These are phyloP conservation scores for Indicator maculatus DNA, from an alignment of 2,113 vertebrate species.

Conservation along the genomic window DNA sequence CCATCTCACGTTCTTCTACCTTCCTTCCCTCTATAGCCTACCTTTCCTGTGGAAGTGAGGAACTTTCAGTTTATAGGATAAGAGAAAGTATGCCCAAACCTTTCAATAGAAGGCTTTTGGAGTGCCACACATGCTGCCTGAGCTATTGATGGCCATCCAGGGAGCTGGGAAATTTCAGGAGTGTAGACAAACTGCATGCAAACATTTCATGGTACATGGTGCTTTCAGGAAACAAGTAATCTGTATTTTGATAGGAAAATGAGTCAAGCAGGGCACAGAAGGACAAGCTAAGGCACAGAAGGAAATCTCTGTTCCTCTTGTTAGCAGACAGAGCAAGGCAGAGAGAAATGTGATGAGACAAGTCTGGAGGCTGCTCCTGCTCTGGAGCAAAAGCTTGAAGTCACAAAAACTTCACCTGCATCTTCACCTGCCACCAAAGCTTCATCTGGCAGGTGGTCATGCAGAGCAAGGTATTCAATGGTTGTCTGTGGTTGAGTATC, in stretches of 20 bases:
- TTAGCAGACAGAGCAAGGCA: not conserved
- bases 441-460: fast-evolving
- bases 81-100: not conserved
- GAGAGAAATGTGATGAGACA: not conserved
- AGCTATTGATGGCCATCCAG: not conserved
- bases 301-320: not conserved
- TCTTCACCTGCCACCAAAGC: not conserved
- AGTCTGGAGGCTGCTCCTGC: not conserved
- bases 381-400: not conserved
- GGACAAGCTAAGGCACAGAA: not conserved
- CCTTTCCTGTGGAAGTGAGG: not conserved
- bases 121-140: not conserved
- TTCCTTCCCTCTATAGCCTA: not conserved
- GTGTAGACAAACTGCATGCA: not conserved
- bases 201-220: not conserved
- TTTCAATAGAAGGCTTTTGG: not conserved
- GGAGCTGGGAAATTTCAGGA: not conserved
- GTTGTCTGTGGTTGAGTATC: not conserved
- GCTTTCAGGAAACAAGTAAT: not conserved
- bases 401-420: not conserved
- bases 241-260: not conserved
- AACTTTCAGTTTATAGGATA: not conserved
- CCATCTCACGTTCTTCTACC: not conserved
- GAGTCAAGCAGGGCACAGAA: not conserved
- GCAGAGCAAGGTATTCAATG: fast-evolving